These are phyloP conservation scores for Calliopum simillimum DNA, from an alignment of 2,888 invertebrate genomes.

Conservation along the genomic window DNA sequence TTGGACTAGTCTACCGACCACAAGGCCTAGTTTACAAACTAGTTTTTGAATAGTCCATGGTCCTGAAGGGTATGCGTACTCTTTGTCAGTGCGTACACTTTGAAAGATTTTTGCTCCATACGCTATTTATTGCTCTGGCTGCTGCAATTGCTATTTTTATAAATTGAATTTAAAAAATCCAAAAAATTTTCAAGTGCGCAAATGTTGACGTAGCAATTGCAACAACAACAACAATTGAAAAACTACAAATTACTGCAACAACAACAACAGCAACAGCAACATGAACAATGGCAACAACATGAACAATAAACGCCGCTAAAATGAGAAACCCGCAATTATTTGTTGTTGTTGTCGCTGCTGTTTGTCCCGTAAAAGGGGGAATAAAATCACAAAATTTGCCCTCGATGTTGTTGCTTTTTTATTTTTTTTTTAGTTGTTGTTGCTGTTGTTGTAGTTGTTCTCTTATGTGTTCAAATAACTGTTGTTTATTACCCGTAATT, in stretches of 20 bases:
- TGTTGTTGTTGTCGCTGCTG: too few species aligned
- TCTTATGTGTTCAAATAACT: conserved; percentile 52
- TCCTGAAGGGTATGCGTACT: too few species aligned
- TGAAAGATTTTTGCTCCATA: too few species aligned
- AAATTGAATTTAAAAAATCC: conserved; percentile 17
- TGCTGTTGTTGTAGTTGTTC: conserved; percentile 21
- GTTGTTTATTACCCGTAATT: conserved; percentile 61
- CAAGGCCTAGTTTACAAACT: too few species aligned
- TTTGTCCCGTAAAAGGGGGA: conserved; percentile 28
- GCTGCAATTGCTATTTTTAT: too few species aligned
- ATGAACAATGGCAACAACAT: conserved; percentile 13
- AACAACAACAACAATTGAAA: conserved; percentile 24
- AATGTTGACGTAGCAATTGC: conserved; percentile 40
- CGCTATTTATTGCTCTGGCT: conserved; percentile 29
- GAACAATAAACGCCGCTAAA: conserved; percentile 39
- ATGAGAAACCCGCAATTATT: conserved; percentile 60
- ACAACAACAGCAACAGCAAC: neutral
- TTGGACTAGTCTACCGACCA: too few species aligned
- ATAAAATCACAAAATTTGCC: conserved; percentile 31
- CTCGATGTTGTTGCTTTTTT: conserved; percentile 38
- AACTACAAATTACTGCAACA: conserved; percentile 12
- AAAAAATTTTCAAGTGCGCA: conserved; percentile 55
- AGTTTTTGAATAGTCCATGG: too few species aligned
- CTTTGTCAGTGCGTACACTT: too few species aligned
- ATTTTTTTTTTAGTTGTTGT: conserved; percentile 19